Conservation (phyloP, 2,113 vertebrate species). For the Eudyptes chrysolophus region DNA sequence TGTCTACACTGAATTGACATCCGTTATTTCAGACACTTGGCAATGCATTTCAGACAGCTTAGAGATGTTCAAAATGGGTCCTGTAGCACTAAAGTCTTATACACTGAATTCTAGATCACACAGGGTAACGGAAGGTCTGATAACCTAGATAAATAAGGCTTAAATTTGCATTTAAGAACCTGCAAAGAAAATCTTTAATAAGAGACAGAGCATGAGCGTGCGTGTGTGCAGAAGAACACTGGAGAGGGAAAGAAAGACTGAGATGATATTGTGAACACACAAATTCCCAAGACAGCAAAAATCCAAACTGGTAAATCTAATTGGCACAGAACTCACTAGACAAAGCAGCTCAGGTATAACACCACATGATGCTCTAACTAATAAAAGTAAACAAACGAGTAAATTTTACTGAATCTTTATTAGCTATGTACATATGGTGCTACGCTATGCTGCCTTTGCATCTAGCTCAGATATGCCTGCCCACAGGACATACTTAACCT, state of each 20-base stretch:
- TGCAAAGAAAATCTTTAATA: background rate
- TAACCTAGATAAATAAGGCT: background rate
- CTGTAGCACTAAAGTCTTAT: background rate
- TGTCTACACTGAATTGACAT: background rate
- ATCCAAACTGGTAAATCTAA: background rate
- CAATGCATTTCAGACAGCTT: background rate
- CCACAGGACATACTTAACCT: accelerated
- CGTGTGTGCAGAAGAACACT: accelerated
- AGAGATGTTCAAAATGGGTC: background rate
- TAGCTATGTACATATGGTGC: background rate
- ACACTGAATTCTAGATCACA: background rate
- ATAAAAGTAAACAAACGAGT: background rate
- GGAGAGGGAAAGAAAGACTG: background rate
- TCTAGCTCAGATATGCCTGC: background rate
- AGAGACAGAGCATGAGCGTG: accelerated
- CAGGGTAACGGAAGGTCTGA: background rate
- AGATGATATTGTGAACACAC: background rate
- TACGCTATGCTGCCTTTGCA: background rate
- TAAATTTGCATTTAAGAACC: background rate
- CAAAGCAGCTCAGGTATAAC: background rate
- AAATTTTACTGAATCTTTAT: background rate
- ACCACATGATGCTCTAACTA: background rate
- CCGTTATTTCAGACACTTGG: background rate
- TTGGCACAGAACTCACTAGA: background rate
- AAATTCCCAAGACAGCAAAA: background rate